Percentiles rank a stretch among this genome's conserved stretches.
These are phyloP conservation scores for Silurus meridionalis DNA, from an alignment of 2,113 vertebrate genomes.

Conservation along the genomic window DNA sequence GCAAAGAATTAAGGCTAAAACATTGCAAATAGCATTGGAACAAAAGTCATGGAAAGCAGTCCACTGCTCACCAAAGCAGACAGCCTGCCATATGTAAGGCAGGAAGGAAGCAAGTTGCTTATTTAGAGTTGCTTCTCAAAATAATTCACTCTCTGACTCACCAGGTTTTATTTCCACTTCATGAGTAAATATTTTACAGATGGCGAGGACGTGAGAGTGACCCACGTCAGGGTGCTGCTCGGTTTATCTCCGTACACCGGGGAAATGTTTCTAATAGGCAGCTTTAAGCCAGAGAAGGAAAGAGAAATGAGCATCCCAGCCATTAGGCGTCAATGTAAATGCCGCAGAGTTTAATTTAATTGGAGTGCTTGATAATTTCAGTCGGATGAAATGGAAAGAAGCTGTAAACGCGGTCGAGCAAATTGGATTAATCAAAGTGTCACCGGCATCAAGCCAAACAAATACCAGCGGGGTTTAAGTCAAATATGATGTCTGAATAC, in stretches of 20 bases:
- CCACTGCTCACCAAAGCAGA: slow-evolving; percentile 4
- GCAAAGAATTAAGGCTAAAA: neutral
- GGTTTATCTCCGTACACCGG: neutral
- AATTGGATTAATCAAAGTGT: slow-evolving; percentile 61
- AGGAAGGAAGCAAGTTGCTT: neutral
- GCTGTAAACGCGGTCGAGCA: slow-evolving; percentile 47
- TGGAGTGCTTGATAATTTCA: slow-evolving; percentile 50
- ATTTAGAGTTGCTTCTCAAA: slow-evolving; percentile 5
- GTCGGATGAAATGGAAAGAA: slow-evolving; percentile 42
- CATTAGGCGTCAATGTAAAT: slow-evolving; percentile 55
- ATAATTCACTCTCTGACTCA: slow-evolving; percentile 14
- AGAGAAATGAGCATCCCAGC: slow-evolving; percentile 23
- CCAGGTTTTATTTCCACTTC: slow-evolving; percentile 20
- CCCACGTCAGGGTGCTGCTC: neutral
- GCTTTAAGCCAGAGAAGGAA: slow-evolving; percentile 6
- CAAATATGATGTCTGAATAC: slow-evolving; percentile 56
- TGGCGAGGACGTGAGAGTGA: slow-evolving; percentile 22
- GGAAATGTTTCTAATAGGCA: slow-evolving; percentile 3
- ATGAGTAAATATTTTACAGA: slow-evolving; percentile 23
- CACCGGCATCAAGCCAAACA: slow-evolving; percentile 56
- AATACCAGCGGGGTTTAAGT: slow-evolving; percentile 53
- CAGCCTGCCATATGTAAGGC: slow-evolving; percentile 23
- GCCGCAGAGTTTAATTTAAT: slow-evolving; percentile 61
- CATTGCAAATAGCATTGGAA: neutral
- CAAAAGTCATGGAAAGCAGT: neutral